Evolutionary conservation across 64 coral and sea anemone genomes (phyloP).

Genomic region (Pachyseris speciosa): DNA sequence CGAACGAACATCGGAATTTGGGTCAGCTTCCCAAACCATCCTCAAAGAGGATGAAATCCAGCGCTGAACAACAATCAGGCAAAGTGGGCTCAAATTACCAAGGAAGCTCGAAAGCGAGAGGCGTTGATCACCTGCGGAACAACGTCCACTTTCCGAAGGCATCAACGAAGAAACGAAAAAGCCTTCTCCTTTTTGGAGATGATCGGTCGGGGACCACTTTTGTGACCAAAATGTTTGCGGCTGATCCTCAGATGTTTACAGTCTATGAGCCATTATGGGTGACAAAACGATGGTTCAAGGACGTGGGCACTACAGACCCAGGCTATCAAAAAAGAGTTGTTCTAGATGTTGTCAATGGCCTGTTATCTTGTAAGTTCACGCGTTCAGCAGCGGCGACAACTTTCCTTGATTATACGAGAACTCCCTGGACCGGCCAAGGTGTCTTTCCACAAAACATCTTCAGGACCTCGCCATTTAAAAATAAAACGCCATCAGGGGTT

Average conservation of each 20-base stretch:
- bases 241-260: constrained; percentile 62
- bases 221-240: constrained; percentile 58
- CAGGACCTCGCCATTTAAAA: constrained; percentile 11
- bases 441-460: constrained; percentile 30
- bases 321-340: neutral
- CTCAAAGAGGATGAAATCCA: neutral
- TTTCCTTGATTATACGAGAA: constrained; percentile 5
- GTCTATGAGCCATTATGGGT: constrained; percentile 66
- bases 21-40: neutral
- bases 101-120: neutral
- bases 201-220: constrained; percentile 70
- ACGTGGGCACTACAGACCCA: neutral
- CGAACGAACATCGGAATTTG: neutral
- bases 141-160: neutral
- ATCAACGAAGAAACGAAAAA: constrained; percentile 17
- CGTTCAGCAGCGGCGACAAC: neutral
- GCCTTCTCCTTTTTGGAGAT: constrained; percentile 51
- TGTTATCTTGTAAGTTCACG: constrained; percentile 47
- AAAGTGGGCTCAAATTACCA: neutral
- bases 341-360: constrained; percentile 22
- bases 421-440: neutral
- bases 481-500: neutral
- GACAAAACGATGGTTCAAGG: constrained; percentile 19
- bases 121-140: no score
- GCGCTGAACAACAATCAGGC: neutral